Percentiles rank a stretch among this genome's conserved stretches.
phyloP scores from a whole-genome alignment of 2,113 vertebrate genomes.

The Propithecus coquereli region DNA sequence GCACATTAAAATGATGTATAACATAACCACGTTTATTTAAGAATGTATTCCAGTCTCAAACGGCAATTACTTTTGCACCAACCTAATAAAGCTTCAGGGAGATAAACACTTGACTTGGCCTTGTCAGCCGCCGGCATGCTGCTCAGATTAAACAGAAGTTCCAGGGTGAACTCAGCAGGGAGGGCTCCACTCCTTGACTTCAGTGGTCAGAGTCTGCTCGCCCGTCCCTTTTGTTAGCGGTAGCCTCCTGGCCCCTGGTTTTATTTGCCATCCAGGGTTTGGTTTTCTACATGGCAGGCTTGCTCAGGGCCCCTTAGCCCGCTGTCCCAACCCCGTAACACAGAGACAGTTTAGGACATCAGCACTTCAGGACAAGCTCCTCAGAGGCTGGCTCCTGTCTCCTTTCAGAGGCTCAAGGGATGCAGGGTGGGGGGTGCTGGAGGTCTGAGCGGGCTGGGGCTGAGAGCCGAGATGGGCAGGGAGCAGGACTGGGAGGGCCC shows the following conservation, averaged over 20 bases:
- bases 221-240: fast-evolving
- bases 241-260: neutral
- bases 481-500: neutral
- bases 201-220: fast-evolving
- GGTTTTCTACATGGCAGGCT: fast-evolving
- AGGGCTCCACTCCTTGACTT: neutral
- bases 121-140: neutral
- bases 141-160: neutral
- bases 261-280: too few relatives aligned
- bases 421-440: neutral
- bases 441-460: neutral
- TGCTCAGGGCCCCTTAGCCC: neutral
- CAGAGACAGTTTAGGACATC: neutral
- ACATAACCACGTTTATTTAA: too few relatives aligned
- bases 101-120: neutral
- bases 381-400: neutral
- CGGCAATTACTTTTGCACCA: too few relatives aligned
- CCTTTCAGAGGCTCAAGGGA: neutral
- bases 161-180: fast-evolving
- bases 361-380: neutral
- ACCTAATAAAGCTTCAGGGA: neutral
- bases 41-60: too few relatives aligned
- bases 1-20: too few relatives aligned
- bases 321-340: neutral
- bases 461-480: neutral